Conservation (phyloP, 2,797 vertebrate genomes). For the Sebastes minor region DNA sequence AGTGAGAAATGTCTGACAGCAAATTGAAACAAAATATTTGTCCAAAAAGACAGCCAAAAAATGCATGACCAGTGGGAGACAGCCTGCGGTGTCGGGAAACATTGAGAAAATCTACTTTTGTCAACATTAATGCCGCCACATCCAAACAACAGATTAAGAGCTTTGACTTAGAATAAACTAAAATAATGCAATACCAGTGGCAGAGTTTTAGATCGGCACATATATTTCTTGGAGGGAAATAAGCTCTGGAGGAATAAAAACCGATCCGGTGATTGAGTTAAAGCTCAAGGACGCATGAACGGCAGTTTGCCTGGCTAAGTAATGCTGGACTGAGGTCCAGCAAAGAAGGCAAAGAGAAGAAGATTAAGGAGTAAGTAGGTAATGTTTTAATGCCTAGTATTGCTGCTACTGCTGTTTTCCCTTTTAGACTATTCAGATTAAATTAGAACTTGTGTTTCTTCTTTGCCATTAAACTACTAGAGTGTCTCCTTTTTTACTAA, state of each 20-base stretch:
- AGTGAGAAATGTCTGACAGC: constrained; percentile 45
- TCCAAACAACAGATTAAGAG: constrained; percentile 46
- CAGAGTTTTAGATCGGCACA: constrained; percentile 1
- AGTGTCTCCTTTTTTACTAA: background rate
- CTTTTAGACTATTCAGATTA: background rate
- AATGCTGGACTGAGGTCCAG: background rate
- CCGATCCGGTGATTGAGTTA: constrained; percentile 7
- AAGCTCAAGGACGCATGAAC: constrained; percentile 19
- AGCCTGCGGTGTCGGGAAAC: constrained; percentile 28
- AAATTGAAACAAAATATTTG: constrained; percentile 61
- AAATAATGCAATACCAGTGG: constrained; percentile 29
- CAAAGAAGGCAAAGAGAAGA: background rate
- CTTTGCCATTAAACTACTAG: background rate
- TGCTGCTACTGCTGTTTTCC: background rate
- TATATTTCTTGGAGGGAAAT: constrained; percentile 19
- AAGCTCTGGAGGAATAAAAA: constrained; percentile 15
- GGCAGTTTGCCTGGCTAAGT: constrained; percentile 1
- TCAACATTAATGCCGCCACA: constrained; percentile 10
- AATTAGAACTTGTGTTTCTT: background rate
- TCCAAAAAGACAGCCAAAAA: constrained; percentile 49
- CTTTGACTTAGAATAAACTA: constrained; percentile 43
- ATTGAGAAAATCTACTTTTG: constrained; percentile 20
- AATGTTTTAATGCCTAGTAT: background rate
- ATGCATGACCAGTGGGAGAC: constrained; percentile 21
- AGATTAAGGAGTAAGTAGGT: background rate